These are phyloP conservation scores for Lycodopsis pacificus DNA, from an alignment of 2,797 vertebrate genomes.

Conservation along the genomic window DNA sequence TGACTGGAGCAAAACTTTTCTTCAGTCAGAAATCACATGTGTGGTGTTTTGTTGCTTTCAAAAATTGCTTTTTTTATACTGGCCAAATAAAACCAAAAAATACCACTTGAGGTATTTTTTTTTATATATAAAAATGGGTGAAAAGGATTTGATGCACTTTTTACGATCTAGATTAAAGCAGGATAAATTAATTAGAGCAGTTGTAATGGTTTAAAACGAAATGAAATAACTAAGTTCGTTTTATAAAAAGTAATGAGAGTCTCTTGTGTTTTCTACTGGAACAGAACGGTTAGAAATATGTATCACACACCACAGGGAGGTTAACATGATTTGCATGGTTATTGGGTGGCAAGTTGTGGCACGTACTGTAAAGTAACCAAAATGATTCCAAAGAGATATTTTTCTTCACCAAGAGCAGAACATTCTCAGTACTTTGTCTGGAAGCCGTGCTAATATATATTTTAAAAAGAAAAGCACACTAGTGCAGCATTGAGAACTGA, in stretches of 20 bases:
- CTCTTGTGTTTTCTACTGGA: neutral
- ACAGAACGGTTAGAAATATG: neutral
- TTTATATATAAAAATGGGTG: neutral
- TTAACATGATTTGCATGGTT: neutral
- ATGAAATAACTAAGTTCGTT: neutral
- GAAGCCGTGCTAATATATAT: neutral
- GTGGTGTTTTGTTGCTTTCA: neutral
- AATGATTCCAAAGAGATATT: neutral
- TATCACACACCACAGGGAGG: neutral
- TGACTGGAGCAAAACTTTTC: neutral
- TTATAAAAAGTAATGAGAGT: neutral
- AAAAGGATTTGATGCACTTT: neutral
- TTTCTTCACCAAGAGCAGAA: neutral
- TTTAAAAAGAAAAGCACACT: neutral
- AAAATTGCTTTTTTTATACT: neutral
- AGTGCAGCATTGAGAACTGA: neutral
- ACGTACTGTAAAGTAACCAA: neutral
- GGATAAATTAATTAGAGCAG: neutral
- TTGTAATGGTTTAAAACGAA: neutral
- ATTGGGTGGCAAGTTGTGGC: neutral
- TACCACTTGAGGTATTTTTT: rapidly evolving
- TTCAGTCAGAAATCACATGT: neutral
- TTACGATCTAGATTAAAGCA: neutral
- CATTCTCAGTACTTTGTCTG: neutral
- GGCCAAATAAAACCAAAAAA: neutral